Evolutionary conservation across 1,140 invertebrate genomes (phyloP).

Genomic region (Cydia fagiglandana): DNA sequence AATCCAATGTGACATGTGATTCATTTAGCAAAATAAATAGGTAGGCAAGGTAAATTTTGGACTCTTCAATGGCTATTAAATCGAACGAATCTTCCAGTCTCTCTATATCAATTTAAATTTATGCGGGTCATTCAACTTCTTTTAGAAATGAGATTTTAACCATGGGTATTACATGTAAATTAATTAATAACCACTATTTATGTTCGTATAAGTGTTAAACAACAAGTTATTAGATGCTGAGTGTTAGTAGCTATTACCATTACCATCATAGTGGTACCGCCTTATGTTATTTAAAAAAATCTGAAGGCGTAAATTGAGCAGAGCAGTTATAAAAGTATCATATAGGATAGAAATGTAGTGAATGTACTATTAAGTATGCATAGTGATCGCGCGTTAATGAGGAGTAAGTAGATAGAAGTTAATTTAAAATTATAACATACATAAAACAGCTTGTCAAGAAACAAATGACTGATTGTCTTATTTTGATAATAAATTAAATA

Average conservation of each 20-base stretch:
- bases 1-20: too few relatives aligned
- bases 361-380: too few relatives aligned
- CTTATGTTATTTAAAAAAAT: not conserved
- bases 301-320: too few relatives aligned
- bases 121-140: constrained; percentile 18
- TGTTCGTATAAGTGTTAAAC: constrained; percentile 27
- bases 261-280: not conserved
- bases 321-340: too few relatives aligned
- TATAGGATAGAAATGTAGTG: too few relatives aligned
- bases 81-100: not conserved
- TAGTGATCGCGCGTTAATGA: too few relatives aligned
- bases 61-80: not conserved
- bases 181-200: constrained; percentile 34
- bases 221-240: constrained; percentile 25
- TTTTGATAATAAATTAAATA: too few relatives aligned
- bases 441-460: not conserved
- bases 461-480: too few relatives aligned
- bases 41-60: not conserved
- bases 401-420: not conserved
- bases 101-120: constrained; percentile 13
- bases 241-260: constrained; percentile 14
- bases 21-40: too few relatives aligned
- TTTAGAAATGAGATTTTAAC: constrained; percentile 33
- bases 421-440: too few relatives aligned
- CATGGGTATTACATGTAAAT: constrained; percentile 33